Evolutionary conservation across 2,113 vertebrate genomes (phyloP).

Genomic region (Xenopus borealis): DNA sequence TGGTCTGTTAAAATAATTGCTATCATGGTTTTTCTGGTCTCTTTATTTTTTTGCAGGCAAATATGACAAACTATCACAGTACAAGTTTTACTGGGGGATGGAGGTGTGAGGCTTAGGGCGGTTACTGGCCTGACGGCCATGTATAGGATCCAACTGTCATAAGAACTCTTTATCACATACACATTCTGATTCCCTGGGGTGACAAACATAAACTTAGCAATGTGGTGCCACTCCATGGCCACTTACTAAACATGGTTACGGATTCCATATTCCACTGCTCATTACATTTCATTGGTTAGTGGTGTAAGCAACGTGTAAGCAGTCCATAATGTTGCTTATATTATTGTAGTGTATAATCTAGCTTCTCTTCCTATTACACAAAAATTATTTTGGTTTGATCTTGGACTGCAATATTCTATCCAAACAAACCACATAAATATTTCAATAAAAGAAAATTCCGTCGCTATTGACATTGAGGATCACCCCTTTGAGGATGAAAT

Average conservation of each 20-base stretch:
- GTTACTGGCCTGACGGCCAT: not conserved
- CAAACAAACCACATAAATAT: not conserved
- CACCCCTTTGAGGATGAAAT: not conserved
- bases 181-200: not conserved
- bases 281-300: not conserved
- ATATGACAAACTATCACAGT: slow-evolving; percentile 46
- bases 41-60: slow-evolving; percentile 40
- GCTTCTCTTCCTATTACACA: too few relatives aligned
- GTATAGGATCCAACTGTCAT: too few relatives aligned
- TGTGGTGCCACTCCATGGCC: not conserved
- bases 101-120: slow-evolving; percentile 36
- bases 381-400: not conserved
- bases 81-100: slow-evolving; percentile 46
- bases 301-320: not conserved
- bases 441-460: slow-evolving; percentile 2
- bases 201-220: not conserved
- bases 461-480: not conserved
- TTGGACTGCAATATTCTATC: not conserved
- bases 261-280: not conserved
- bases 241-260: not conserved
- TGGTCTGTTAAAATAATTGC: too few relatives aligned
- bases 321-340: not conserved
- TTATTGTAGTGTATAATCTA: too few relatives aligned
- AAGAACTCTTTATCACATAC: not conserved
- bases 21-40: too few relatives aligned